Conservation (phyloP, 1,140 invertebrate species). For the Battus philenor region DNA sequence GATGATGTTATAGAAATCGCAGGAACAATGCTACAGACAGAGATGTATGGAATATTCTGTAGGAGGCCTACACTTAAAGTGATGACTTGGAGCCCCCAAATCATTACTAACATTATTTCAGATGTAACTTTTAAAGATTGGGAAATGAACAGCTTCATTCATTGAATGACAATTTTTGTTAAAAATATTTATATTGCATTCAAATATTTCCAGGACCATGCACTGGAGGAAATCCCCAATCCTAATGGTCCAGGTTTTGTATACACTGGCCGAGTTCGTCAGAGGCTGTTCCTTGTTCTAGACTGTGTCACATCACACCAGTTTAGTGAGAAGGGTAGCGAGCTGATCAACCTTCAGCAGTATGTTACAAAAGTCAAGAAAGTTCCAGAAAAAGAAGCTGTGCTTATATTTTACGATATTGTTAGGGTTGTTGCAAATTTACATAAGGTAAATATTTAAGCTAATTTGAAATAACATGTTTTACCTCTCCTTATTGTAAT, state of each 20-base stretch:
- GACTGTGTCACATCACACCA: constrained; percentile 87
- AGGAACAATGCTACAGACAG: too few relatives aligned
- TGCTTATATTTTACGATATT: constrained; percentile 87
- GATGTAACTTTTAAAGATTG: too few relatives aligned
- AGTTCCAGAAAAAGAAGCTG: constrained; percentile 84
- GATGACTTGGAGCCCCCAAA: too few relatives aligned
- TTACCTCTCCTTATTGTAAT: constrained; percentile 14
- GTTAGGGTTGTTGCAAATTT: constrained; percentile 85
- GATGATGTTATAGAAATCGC: too few relatives aligned
- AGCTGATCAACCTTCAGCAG: constrained; percentile 87
- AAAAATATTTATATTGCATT: not conserved
- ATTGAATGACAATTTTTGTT: too few relatives aligned
- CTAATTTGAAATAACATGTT: not conserved
- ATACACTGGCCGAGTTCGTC: constrained; percentile 79
- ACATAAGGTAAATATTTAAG: constrained; percentile 78
- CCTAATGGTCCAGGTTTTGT: constrained; percentile 72
- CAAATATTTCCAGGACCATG: constrained; percentile 78
- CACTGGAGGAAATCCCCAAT: constrained; percentile 79
- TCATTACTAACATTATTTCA: too few relatives aligned
- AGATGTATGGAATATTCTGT: too few relatives aligned
- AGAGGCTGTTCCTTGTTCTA: constrained; percentile 84
- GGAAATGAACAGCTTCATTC: too few relatives aligned
- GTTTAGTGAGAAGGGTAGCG: constrained; percentile 81
- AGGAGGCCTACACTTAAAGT: too few relatives aligned
- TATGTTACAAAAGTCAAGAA: constrained; percentile 90